Percentiles rank a stretch among this genome's conserved stretches.
Conservation (phyloP, 1,140 invertebrate species). For the Aleiodes sp. region DNA sequence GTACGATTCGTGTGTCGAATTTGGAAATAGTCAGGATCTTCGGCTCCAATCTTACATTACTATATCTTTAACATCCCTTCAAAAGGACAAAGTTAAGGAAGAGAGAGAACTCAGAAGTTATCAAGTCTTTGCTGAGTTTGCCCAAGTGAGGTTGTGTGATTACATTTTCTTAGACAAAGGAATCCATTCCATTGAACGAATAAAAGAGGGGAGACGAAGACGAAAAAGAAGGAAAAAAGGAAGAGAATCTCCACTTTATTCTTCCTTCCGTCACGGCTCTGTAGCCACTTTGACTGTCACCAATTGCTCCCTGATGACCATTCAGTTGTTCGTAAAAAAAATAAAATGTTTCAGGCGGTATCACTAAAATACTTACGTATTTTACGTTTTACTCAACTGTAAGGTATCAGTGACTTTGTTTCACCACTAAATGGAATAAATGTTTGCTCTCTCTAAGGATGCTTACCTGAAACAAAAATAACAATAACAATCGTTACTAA, state of each 20-base stretch:
- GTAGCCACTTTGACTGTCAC: neutral
- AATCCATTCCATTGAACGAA: neutral
- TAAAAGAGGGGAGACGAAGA: no score
- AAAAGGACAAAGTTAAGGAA: neutral
- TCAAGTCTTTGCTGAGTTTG: neutral
- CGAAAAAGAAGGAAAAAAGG: neutral
- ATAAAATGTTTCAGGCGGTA: neutral
- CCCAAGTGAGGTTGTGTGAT: neutral
- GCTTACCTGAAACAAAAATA: neutral
- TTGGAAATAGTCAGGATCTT: constrained; percentile 3
- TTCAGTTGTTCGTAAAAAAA: neutral
- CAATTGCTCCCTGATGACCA: neutral
- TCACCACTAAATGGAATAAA: neutral
- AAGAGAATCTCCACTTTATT: neutral
- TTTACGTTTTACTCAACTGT: neutral
- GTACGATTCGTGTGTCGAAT: constrained; percentile 11
- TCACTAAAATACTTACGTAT: no score
- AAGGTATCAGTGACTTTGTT: neutral
- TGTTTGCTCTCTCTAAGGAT: neutral
- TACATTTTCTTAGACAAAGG: neutral
- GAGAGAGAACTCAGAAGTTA: neutral
- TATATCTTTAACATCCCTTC: constrained; percentile 6
- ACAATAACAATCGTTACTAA: neutral
- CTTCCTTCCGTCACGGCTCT: neutral
- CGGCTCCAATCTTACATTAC: neutral